Percentiles rank a stretch among this genome's conserved stretches.
phyloP scores from a whole-genome alignment of 2,888 invertebrate genomes.

The Aphodius granarius region DNA sequence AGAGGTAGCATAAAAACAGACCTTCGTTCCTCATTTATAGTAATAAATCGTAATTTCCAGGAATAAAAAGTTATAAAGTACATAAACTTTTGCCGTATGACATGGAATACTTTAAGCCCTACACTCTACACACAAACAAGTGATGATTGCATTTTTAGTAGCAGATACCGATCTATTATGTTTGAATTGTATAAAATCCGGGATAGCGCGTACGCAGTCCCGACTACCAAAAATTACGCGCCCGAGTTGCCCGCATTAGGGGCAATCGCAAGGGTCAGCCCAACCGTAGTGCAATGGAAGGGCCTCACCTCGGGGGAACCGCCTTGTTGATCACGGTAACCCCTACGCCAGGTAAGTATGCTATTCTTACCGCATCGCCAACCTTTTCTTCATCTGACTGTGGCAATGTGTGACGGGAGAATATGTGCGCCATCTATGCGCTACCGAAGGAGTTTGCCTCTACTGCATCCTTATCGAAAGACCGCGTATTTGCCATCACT shows the following conservation, averaged over 20 bases:
- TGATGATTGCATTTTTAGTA: too few relatives aligned
- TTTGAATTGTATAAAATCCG: constrained; percentile 32
- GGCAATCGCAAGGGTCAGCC: constrained; percentile 70
- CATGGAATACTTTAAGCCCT: too few relatives aligned
- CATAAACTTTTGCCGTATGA: too few relatives aligned
- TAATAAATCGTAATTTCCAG: too few relatives aligned
- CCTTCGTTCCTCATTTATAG: too few relatives aligned
- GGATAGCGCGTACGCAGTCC: constrained; percentile 57
- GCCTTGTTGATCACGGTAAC: constrained; percentile 65
- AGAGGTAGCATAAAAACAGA: too few relatives aligned
- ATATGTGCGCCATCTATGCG: background rate
- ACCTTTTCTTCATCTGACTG: background rate
- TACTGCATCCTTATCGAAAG: background rate
- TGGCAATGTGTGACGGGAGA: background rate
- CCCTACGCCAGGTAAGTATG: constrained; percentile 55
- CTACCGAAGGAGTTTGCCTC: background rate
- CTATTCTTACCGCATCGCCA: constrained; percentile 29
- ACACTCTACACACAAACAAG: too few relatives aligned
- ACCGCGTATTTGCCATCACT: background rate
- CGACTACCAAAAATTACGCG: constrained; percentile 62
- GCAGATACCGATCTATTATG: too few relatives aligned
- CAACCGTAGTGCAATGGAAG: constrained; percentile 68
- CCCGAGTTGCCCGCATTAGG: constrained; percentile 67
- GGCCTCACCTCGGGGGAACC: constrained; percentile 60
- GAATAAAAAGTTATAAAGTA: too few relatives aligned